Base-by-base conservation (phyloP, 2,797 vertebrate species). In the Pipistrellus kuhlii region DNA sequence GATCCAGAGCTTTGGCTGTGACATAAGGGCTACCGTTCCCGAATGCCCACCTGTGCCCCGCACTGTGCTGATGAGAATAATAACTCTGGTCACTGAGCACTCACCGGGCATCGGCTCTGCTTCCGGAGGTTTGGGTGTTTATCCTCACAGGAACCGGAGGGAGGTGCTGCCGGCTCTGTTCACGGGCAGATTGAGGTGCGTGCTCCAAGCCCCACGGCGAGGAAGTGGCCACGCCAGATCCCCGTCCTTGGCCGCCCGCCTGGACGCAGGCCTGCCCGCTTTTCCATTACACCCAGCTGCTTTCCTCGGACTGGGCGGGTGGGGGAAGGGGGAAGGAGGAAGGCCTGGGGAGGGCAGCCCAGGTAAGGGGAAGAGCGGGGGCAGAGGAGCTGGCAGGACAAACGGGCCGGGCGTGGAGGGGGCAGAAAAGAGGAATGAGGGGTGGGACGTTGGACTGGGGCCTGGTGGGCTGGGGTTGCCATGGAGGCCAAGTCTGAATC, bases 1-100 rank as follows among this genome's bases (percentile, higher is more conserved):
- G n/a, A 51, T 64, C 73, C 68, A 32, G 51, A 87, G 64, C 1
- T 1, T 38, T 12, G 68, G 80, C 87, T 93, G 89, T 78, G 77
- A 92, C 35, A 77, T 81, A 88, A 95, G 94, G 94, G 91, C 89
- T 91, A 23, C 78, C 35, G 6, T 53, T 18, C n/a, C 72, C 6
- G 13, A 91, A 69, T 8, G 77, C 73, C 91, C 83, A 38, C 77
- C 1, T 8, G 87, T 85, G 89, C 85, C 86, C 89, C 1, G 4
- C 27, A 46, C 72, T 51, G 23, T 85, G 73, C 85, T 68, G 14
- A 71, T 30, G 30, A 62, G 84, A 90, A 80, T 88, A 88, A 89
- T 82, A 94, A 64, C 69, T 55, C 6, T 2, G 0, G 78, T 82
- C 88, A 30, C 2, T 71, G 82, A 84, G 83, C 75, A 71, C 41